Evolutionary conservation across 2,888 invertebrate species (phyloP), one percentile per base, ranked within the genome.

Genomic region (Chaetogeoica ovagalla): DNA sequence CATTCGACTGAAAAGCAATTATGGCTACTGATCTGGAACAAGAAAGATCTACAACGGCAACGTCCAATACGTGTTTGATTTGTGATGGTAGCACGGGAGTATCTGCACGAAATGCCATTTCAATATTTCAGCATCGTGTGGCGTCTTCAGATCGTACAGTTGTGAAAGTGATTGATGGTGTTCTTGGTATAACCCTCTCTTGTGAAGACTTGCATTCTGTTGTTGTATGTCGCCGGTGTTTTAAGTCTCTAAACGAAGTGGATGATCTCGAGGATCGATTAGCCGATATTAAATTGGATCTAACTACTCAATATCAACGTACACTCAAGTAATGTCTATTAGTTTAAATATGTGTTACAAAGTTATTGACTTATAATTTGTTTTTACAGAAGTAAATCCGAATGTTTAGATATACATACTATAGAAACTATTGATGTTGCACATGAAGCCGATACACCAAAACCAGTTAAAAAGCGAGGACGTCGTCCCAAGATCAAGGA

Each of bases 141-240:
- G 84, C 85, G 13, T 82, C 85, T 2, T 85, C 85, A 7, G 86
- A 87, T 15, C 86, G 86, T 82, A 85, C 86, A 17, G 85, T 88
- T 19, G 84, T 85, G 30, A 86, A 86, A 71, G 86, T 87, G 15
- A 87, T 90, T 82, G 86, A 87, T 71, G 85, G 86, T 69, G 85
- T 90, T 21, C 84, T 90, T 39, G 87, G 88, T 70, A 86, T 85
- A 79, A 87, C 88, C 2, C 84, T 92, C 0, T 86, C 86, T 11
- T 88, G 89, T 83, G 87, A 89, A 2, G 86, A 85, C 60, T 88
- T 88, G 0, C 90, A 91, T 75, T 85, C 85, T 81, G 83, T 84
- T 70, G 84, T 85, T 52, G 85, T 93, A 4, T 93, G 93, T 85
- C 91, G 90, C 84, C 91, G 91, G 84, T 93, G 93, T 85, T 89